phyloP scores from a whole-genome alignment of 2,113 vertebrate genomes.

The Anhinga anhinga region DNA sequence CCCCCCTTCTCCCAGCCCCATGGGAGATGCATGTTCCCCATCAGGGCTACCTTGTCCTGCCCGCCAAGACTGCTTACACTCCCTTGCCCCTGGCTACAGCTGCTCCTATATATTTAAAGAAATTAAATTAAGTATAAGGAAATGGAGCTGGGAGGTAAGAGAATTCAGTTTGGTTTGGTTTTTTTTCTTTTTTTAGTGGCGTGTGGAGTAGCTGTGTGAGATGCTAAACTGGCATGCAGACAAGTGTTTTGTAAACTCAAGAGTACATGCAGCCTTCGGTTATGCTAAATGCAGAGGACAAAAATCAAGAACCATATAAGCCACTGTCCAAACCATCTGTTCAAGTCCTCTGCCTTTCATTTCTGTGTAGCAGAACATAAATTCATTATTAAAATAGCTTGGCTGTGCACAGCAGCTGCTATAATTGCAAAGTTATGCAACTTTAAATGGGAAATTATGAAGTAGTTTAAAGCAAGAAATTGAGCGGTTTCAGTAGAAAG shows the following conservation, averaged over 20 bases:
- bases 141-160: neutral
- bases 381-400: constrained; percentile 61
- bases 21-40: neutral
- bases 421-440: constrained; percentile 53
- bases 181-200: neutral
- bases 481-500: neutral
- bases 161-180: neutral
- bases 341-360: constrained; percentile 41
- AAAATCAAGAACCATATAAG: constrained; percentile 35
- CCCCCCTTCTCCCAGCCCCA: neutral
- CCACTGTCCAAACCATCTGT: constrained; percentile 52
- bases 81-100: neutral
- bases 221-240: neutral
- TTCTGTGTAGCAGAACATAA: constrained; percentile 47
- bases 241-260: neutral
- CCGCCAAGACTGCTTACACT: neutral
- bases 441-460: constrained; percentile 34
- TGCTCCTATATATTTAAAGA: neutral
- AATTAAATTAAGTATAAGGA: neutral
- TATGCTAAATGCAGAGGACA: constrained; percentile 15
- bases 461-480: constrained; percentile 52
- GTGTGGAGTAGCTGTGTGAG: neutral
- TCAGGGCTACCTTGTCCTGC: neutral
- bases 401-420: constrained; percentile 48
- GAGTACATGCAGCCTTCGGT: neutral